Percentiles rank a stretch among this genome's conserved stretches.
Evolutionary conservation across 1,140 invertebrate species (phyloP).

Genomic region (Aphidius ervi): DNA sequence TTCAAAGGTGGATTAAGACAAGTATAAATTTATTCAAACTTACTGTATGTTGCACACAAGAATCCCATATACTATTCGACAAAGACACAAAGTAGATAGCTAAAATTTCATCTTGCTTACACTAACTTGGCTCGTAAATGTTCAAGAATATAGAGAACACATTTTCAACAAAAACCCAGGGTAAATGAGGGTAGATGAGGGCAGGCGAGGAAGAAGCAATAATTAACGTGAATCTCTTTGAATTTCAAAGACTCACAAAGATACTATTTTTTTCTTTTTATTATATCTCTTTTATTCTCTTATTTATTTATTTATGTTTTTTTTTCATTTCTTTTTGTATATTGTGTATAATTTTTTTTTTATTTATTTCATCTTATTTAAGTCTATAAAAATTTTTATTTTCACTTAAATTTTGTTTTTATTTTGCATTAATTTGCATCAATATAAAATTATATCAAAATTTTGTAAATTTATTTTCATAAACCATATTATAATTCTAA

Average conservation of each 20-base stretch:
- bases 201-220: slow-evolving; percentile 12
- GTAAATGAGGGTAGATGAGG: background rate
- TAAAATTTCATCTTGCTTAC: too few relatives aligned
- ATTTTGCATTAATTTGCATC: too few relatives aligned
- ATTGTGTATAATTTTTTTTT: too few relatives aligned
- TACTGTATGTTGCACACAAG: background rate
- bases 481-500: too few relatives aligned
- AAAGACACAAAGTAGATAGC: background rate
- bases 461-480: too few relatives aligned
- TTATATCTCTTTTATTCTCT: background rate
- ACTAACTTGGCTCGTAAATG: too few relatives aligned
- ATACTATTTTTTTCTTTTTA: slow-evolving; percentile 5
- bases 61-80: too few relatives aligned
- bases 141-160: background rate
- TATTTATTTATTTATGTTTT: slow-evolving; percentile 1
- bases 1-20: slow-evolving; percentile 15
- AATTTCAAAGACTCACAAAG: slow-evolving; percentile 12
- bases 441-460: background rate
- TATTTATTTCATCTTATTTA: background rate
- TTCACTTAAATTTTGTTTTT: too few relatives aligned
- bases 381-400: too few relatives aligned
- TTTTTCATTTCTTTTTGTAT: background rate
- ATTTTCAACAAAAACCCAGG: background rate
- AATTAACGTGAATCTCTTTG: slow-evolving; percentile 20
- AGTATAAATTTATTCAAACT: slow-evolving; percentile 14